Evolutionary conservation across 2,888 invertebrate species (phyloP).

Genomic region (Cheilosia variabilis): DNA sequence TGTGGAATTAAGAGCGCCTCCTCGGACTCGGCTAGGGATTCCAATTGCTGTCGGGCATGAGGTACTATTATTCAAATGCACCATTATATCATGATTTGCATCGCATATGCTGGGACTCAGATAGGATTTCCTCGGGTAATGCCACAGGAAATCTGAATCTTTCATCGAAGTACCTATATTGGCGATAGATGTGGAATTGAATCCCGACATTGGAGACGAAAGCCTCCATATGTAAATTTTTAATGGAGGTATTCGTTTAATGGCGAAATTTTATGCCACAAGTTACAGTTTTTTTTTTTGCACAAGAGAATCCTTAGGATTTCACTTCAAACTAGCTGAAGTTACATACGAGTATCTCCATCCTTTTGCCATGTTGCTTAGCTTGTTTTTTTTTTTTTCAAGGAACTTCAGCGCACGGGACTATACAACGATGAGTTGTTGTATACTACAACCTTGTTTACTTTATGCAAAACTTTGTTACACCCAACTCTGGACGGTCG

Average conservation of each 20-base stretch:
- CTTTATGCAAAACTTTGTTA: slow-evolving; percentile 65
- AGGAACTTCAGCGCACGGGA: slow-evolving; percentile 27
- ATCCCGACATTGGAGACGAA: slow-evolving; percentile 18
- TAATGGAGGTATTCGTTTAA: slow-evolving; percentile 63
- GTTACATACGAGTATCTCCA: slow-evolving; percentile 24
- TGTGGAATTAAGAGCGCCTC: slow-evolving; percentile 48
- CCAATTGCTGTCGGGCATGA: slow-evolving; percentile 37
- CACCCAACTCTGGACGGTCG: slow-evolving; percentile 23
- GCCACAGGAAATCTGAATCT: slow-evolving; percentile 56
- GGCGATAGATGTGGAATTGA: slow-evolving; percentile 35
- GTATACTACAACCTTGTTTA: slow-evolving; percentile 15
- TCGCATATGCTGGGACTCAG: slow-evolving; percentile 60
- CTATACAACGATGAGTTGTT: slow-evolving; percentile 2
- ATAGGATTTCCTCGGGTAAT: slow-evolving; percentile 57
- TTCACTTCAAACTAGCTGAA: slow-evolving; percentile 42
- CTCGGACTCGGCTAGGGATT: slow-evolving; percentile 41
- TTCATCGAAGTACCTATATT: slow-evolving; percentile 34
- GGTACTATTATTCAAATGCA: slow-evolving; percentile 65
- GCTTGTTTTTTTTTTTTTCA: slow-evolving; percentile 46
- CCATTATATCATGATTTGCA: slow-evolving; percentile 62
- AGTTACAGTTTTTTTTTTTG: slow-evolving; percentile 38
- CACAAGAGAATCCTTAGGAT: slow-evolving; percentile 51
- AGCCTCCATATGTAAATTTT: slow-evolving; percentile 61
- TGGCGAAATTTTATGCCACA: slow-evolving; percentile 53
- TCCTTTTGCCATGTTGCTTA: slow-evolving; percentile 19